Conservation (phyloP, 1,140 invertebrate genomes). For the Drosophila parvula region DNA sequence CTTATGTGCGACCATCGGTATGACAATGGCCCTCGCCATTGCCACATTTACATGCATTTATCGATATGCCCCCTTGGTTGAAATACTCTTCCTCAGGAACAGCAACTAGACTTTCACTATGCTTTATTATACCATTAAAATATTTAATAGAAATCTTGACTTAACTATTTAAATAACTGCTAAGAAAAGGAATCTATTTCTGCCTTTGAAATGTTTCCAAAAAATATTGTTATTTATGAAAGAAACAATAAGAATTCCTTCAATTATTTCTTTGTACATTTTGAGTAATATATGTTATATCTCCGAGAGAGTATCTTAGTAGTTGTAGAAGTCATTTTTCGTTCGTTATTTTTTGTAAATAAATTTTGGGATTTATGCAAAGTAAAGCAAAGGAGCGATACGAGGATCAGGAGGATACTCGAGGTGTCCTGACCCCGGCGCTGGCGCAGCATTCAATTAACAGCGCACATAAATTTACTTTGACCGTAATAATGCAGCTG, state of each 20-base stretch:
- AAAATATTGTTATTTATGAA: background rate
- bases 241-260: too few relatives aligned
- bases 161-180: too few relatives aligned
- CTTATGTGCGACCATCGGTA: conserved; percentile 26
- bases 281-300: too few relatives aligned
- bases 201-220: background rate
- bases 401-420: conserved; percentile 25
- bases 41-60: conserved; percentile 71
- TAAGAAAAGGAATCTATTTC: background rate
- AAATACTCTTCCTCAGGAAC: background rate
- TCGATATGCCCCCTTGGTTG: conserved; percentile 48
- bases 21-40: conserved; percentile 30
- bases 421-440: conserved; percentile 51
- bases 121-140: too few relatives aligned
- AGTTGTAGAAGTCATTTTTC: background rate
- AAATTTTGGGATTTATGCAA: conserved; percentile 77
- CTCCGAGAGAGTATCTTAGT: background rate
- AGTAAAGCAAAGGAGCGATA: conserved; percentile 35
- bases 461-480: conserved; percentile 79
- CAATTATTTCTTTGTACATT: background rate
- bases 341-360: conserved; percentile 53
- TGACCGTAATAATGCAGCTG: conserved; percentile 78
- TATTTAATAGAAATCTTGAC: fast-evolving
- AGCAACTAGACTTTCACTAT: background rate
- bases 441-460: conserved; percentile 72